Evolutionary conservation across 2,797 vertebrate species (phyloP), one percentile per base, ranked within the genome.

Genomic region (Eupleurogrammus muticus): DNA sequence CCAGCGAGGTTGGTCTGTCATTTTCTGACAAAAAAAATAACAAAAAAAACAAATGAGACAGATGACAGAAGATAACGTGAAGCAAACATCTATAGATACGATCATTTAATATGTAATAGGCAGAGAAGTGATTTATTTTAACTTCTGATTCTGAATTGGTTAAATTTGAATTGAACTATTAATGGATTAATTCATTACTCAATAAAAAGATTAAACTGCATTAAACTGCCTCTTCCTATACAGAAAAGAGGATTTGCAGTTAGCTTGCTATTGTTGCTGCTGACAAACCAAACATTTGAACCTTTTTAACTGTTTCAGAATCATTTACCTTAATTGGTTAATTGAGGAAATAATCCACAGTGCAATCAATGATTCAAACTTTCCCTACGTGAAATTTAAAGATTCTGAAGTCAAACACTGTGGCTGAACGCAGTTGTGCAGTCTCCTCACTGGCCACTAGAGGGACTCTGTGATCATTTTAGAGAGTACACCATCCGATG

Each of bases 1-100:
- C 96, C 94, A 99, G 89, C 1, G 97, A 97, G 68, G 96, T 96
- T 5, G 97, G 96, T n/a, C 96, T 93, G 79, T 98, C 97, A 0
- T 96, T 99, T 91, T 99, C 97, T 99, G 93, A 66, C 46, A 59
- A 63, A 76, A 59, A 49, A 49, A 80, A 75, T 40, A 55, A n/a
- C 17, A 67, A 23, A 28, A 40, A 69, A 34, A 17, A 34, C 14
- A 9, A n/a, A 9, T 12, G 9, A 10, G 17, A 54, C 3, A 1
- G n/a, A 10, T 17, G 32, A 16, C 20, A 1, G 20, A 67, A 42
- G n/a, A n/a, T 0, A 20, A 48, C 23, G 8, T 20, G 10, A 32
- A 48, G 49, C n/a, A 50, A 35, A 24, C 5, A 44, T 17, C 13
- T 40, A 19, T 32, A 23, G 49, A 28, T 13, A 24, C 13, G 34